Base-by-base conservation (phyloP, 2,888 invertebrate species). In the Acrocera orbiculus region DNA sequence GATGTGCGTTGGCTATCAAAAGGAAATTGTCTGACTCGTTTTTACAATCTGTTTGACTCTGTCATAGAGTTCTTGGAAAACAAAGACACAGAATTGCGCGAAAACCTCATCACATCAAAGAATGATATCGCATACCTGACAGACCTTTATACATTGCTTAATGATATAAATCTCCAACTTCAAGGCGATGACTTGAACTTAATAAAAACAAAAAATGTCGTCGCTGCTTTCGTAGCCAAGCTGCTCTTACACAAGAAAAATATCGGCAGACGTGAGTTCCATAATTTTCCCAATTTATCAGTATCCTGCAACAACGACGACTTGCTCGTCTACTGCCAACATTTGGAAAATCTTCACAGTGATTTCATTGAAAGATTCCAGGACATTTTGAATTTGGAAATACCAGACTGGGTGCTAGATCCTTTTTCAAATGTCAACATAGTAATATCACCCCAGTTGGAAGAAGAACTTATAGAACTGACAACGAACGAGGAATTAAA, bases 351-450 rank as follows among this genome's bases (percentile, higher is more conserved):
- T n/a, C n/a, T n/a, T n/a, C n/a, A n/a, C n/a, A n/a, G n/a, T n/a
- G n/a, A n/a, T n/a, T n/a, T n/a, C n/a, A n/a, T n/a, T n/a, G n/a
- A n/a, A n/a, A n/a, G n/a, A n/a, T n/a, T n/a, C n/a, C n/a, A n/a
- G n/a, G n/a, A n/a, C n/a, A n/a, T n/a, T n/a, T n/a, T n/a, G n/a
- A 22, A 14, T 30, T 15, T 30, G 22, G 15, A 22, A 29, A 30
- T 30, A 30, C 20, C 30, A 30, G 22, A 10, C 15, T 30, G 30
- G 20, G 23, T 30, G 23, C 22, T 30, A 11, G 23, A 30, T 22
- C 22, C 30, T 22, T 29, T 19, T 29, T n/a, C n/a, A n/a, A 19
- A n/a, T 19, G 17, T 19, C 29, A 29, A 19, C n/a, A 19, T 19
- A 29, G 29, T 19, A 17, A 29, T 11, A 4, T 8, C 17, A 19